phyloP scores from a whole-genome alignment of 35 echinoderm and acorn worm genomes.

The Diadema setosum region DNA sequence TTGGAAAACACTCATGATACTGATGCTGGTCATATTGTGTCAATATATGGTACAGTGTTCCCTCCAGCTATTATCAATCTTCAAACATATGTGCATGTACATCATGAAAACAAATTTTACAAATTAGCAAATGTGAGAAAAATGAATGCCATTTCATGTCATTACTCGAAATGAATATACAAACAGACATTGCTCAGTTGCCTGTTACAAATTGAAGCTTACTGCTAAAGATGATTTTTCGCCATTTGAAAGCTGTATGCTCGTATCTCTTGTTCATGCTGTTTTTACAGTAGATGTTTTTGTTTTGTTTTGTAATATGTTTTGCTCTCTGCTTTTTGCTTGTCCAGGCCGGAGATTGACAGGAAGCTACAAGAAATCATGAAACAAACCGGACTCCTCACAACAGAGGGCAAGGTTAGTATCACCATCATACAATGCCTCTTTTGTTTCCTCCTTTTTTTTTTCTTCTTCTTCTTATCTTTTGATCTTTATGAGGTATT shows the following conservation, averaged over 20 bases:
- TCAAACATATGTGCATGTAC: too few species aligned
- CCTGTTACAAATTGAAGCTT: too few species aligned
- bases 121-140: too few species aligned
- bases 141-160: too few species aligned
- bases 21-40: background rate
- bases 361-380: slow-evolving; percentile 94
- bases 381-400: slow-evolving; percentile 85
- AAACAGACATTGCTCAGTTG: too few species aligned
- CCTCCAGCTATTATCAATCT: background rate
- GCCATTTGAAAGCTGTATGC: background rate
- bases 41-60: background rate
- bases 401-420: slow-evolving; percentile 81
- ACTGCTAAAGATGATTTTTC: too few species aligned
- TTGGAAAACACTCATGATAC: background rate
- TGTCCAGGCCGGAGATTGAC: slow-evolving; percentile 65
- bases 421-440: too few species aligned
- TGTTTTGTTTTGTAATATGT: background rate
- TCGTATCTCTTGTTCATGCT: background rate
- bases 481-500: too few species aligned
- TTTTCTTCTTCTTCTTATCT: too few species aligned
- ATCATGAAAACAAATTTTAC: too few species aligned
- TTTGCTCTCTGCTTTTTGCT: background rate
- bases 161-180: too few species aligned
- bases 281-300: background rate
- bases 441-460: too few species aligned